These are phyloP conservation scores for Pipistrellus nathusii DNA, from an alignment of 2,797 vertebrate genomes.

Conservation along the genomic window DNA sequence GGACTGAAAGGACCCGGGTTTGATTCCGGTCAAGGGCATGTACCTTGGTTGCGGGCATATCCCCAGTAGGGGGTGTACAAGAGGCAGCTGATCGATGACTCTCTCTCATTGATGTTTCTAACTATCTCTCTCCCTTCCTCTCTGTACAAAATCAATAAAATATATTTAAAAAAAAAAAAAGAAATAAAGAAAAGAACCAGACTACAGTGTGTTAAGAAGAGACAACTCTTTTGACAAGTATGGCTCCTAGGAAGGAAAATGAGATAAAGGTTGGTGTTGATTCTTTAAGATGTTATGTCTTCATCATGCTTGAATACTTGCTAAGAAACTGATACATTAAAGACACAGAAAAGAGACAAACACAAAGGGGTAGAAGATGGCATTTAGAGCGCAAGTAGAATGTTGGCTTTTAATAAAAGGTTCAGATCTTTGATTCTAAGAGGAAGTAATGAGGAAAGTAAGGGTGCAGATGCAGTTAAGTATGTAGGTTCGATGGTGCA, in stretches of 20 bases:
- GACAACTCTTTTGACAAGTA: background rate
- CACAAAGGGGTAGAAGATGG: background rate
- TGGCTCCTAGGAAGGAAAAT: background rate
- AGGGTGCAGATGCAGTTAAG: background rate
- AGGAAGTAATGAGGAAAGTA: background rate
- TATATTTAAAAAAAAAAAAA: too few relatives aligned
- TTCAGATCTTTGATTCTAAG: constrained; percentile 22
- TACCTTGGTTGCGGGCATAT: too few relatives aligned
- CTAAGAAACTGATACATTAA: constrained; percentile 5
- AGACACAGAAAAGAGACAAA: background rate
- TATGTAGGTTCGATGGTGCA: background rate
- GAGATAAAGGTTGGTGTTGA: background rate
- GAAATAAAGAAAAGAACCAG: constrained; percentile 1
- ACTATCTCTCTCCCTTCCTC: too few relatives aligned
- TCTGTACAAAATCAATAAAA: too few relatives aligned
- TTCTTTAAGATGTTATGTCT: constrained; percentile 15
- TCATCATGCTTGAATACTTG: background rate
- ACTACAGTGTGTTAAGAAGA: background rate
- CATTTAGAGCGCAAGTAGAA: background rate
- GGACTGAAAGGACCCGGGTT: too few relatives aligned
- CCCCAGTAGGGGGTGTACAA: too few relatives aligned
- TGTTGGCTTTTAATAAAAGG: background rate
- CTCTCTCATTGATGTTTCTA: too few relatives aligned
- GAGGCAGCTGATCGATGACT: too few relatives aligned
- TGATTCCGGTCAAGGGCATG: too few relatives aligned